These are phyloP conservation scores for Cyprinodon variegatus DNA, from an alignment of 2,113 vertebrate species.

Conservation along the genomic window DNA sequence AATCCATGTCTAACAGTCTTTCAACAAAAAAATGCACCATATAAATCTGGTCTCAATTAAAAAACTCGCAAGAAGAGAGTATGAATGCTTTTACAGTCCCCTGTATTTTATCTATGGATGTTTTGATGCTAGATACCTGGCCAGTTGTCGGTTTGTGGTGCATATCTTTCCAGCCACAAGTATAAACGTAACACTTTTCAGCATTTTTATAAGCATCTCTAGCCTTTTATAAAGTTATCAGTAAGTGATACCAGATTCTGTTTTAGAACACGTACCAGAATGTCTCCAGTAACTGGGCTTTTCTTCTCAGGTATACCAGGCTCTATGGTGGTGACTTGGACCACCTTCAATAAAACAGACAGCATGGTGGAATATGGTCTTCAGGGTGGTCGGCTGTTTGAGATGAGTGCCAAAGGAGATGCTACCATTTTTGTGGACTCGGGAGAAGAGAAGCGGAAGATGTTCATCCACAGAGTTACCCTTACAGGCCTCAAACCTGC, in stretches of 20 bases:
- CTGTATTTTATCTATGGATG: conserved; percentile 22
- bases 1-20: too few relatives aligned
- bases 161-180: conserved; percentile 29
- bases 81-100: too few relatives aligned
- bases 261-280: conserved; percentile 21
- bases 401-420: conserved; percentile 68
- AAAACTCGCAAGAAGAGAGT: too few relatives aligned
- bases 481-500: conserved; percentile 78
- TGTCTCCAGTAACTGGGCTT: conserved; percentile 16
- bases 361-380: conserved; percentile 82
- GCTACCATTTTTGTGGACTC: conserved; percentile 81
- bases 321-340: conserved; percentile 88
- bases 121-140: conserved; percentile 34
- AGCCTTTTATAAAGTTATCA: conserved; percentile 12
- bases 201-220: conserved; percentile 23
- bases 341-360: conserved; percentile 76
- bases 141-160: conserved; percentile 13
- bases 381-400: conserved; percentile 69
- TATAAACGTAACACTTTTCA: conserved; percentile 27
- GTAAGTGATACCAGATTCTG: conserved; percentile 28
- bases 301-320: conserved; percentile 72
- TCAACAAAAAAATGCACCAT: too few relatives aligned
- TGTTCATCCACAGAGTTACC: conserved; percentile 85
- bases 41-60: too few relatives aligned
- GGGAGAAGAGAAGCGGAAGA: conserved; percentile 74